These are phyloP conservation scores for Proales similis DNA, from an alignment of 1,140 invertebrate species.

Conservation along the genomic window DNA sequence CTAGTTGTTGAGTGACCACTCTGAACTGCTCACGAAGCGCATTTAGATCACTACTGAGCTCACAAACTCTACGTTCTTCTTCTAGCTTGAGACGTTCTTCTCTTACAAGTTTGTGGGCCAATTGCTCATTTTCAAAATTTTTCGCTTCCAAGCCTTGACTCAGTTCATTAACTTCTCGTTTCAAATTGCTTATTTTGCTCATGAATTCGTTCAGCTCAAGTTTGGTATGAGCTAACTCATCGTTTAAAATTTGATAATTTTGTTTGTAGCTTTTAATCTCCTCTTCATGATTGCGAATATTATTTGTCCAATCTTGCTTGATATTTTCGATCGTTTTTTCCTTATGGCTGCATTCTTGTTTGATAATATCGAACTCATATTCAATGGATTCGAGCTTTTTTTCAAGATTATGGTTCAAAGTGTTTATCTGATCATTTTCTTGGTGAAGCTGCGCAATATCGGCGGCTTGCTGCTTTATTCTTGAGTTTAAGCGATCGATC, in stretches of 20 bases:
- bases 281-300: constrained; percentile 24
- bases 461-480: constrained; percentile 15
- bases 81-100: not conserved
- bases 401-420: not conserved
- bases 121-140: not conserved
- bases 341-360: constrained; percentile 8
- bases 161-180: constrained; percentile 36
- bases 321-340: constrained; percentile 23
- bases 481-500: constrained; percentile 5
- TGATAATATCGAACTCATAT: constrained; percentile 19
- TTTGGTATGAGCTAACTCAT: constrained; percentile 16
- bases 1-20: too few species aligned
- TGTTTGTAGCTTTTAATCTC: constrained; percentile 35
- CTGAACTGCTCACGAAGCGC: too few species aligned
- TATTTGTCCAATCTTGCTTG: constrained; percentile 17
- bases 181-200: constrained; percentile 34
- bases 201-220: constrained; percentile 23
- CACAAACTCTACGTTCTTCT: constrained; percentile 27
- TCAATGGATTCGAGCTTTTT: constrained; percentile 7
- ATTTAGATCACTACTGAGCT: constrained; percentile 16
- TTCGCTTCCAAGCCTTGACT: constrained; percentile 5
- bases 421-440: constrained; percentile 11
- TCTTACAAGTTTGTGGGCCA: constrained; percentile 5
- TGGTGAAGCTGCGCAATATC: constrained; percentile 22
- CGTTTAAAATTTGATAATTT: constrained; percentile 34